Base-by-base conservation (phyloP, 1,140 invertebrate species). In the Musca domestica region DNA sequence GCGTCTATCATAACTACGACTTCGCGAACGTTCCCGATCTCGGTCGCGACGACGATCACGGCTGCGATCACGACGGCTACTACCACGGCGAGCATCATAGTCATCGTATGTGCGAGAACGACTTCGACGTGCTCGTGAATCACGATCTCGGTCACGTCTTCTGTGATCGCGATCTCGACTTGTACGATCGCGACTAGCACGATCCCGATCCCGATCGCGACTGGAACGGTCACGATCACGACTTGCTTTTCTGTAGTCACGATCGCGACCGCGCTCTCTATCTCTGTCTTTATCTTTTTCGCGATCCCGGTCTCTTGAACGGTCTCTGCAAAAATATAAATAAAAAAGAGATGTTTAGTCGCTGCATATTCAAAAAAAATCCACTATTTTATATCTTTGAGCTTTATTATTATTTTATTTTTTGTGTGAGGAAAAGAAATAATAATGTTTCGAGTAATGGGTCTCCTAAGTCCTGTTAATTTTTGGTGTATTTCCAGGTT, bases 211-310 rank as follows among this genome's bases (percentile, higher is more conserved):
- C 14, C 77, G 68, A 67, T 76, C 75, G 2, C 63, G 25, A 14
- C 66, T 64, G 6, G 10, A 2, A 17, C 83, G 71, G 80, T 86
- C 68, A 74, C 66, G 14, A 7, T 67, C 65, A 25, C 65, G 70
- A 12, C 34, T 41, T 41, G 34, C 6, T 41, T 10, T 41, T 41
- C 10, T 41, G 10, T 7, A 7, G 58, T 74, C 73, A 15, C 77
- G 69, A 68, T 77, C 76, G 12, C 68, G 22, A 80, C 85, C 67
- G 75, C 84, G 54, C 75, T 46, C 79, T 73, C 23, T 78, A 76
- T 80, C 83, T 19, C 82, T 77, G 46, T 84, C 84, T 64, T 84
- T 80, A 15, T 85, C 84, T 64, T 84, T 80, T n/a, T 85, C 84
- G 20, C 84, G 80, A 25, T 71, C 70, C 9, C 73, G 74, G 6